phyloP scores from a whole-genome alignment of 2,888 invertebrate species.

The Thysanoteuthis rhombus region DNA sequence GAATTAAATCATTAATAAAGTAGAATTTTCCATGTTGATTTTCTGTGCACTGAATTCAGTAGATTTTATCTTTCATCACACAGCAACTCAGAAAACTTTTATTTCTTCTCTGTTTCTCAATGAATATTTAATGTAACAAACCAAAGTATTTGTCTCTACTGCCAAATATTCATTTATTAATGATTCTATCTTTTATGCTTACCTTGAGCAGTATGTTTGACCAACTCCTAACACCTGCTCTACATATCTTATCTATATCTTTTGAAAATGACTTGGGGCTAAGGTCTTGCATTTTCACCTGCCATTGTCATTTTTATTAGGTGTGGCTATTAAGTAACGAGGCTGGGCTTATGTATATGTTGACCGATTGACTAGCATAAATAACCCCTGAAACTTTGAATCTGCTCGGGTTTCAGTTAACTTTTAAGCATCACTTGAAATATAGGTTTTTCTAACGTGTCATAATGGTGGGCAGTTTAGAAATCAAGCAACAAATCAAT shows the following conservation, averaged over 20 bases:
- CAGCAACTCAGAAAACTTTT: background rate
- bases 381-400: too few relatives aligned
- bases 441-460: too few relatives aligned
- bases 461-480: too few relatives aligned
- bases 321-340: too few relatives aligned
- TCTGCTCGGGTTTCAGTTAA: too few relatives aligned
- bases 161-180: background rate
- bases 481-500: too few relatives aligned
- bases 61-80: background rate
- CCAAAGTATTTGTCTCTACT: background rate
- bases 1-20: too few relatives aligned
- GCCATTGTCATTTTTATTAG: background rate
- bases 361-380: too few relatives aligned
- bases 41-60: background rate
- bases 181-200: background rate
- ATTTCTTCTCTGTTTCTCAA: background rate
- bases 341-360: too few relatives aligned
- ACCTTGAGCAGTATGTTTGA: background rate
- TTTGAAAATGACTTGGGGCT: background rate
- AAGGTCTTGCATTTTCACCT: background rate
- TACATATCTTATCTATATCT: background rate
- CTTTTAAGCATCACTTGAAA: too few relatives aligned
- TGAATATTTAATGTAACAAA: background rate
- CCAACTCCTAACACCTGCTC: background rate
- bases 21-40: background rate